These are phyloP conservation scores for Rhynchomys soricoides DNA, from an alignment of 2,113 vertebrate species.

Conservation along the genomic window DNA sequence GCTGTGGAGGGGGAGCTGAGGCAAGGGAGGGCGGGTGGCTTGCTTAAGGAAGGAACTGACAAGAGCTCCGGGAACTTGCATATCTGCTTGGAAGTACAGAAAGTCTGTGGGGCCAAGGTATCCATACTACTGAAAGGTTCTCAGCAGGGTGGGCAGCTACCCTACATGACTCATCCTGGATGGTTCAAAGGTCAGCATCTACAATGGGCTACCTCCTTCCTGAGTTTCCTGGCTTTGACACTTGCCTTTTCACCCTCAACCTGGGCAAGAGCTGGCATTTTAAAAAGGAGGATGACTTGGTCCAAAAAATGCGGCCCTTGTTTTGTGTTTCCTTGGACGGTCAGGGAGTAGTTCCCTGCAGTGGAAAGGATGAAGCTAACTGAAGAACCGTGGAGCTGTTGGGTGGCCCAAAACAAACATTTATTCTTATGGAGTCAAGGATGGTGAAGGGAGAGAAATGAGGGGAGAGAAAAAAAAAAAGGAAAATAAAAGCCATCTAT, in stretches of 20 bases:
- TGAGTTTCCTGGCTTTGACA: neutral
- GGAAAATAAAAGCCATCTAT: constrained; percentile 36
- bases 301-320: neutral
- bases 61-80: neutral
- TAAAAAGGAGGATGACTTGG: neutral
- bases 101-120: neutral
- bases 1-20: neutral
- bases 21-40: neutral
- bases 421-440: neutral
- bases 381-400: neutral
- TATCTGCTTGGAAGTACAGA: neutral
- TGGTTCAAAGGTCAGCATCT: neutral
- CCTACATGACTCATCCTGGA: no score
- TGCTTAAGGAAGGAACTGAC: neutral
- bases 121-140: neutral
- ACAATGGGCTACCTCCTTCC: neutral
- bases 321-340: neutral
- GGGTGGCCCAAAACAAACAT: constrained; percentile 43
- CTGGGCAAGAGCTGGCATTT: neutral
- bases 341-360: neutral
- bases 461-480: neutral
- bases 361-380: neutral
- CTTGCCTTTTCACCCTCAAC: neutral
- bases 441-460: neutral
- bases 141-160: neutral